These are phyloP conservation scores for Actinemys pallida DNA, from an alignment of 2,113 vertebrate species.

Conservation along the genomic window DNA sequence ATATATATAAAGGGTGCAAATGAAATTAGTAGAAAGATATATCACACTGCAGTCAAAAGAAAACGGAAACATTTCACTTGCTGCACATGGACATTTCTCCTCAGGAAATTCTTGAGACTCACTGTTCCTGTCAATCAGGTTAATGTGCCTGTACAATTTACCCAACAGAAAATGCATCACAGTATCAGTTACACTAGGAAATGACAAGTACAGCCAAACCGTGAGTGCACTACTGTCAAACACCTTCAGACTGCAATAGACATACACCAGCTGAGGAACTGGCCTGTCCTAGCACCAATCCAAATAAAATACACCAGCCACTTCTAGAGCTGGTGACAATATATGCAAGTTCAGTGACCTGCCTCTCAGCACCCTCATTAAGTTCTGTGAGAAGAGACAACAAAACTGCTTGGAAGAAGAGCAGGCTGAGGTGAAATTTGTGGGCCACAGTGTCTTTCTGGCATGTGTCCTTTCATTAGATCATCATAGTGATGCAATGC, in stretches of 20 bases:
- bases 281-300: neutral
- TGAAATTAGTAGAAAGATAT: neutral
- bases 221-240: neutral
- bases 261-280: neutral
- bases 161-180: conserved; percentile 55
- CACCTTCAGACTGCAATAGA: neutral
- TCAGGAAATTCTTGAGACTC: conserved; percentile 48
- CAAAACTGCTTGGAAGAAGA: neutral
- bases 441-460: neutral
- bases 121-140: conserved; percentile 25
- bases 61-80: neutral
- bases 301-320: neutral
- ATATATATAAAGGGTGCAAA: neutral
- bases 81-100: conserved; percentile 2
- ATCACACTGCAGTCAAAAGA: conserved; percentile 22
- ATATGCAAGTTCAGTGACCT: neutral
- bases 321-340: neutral
- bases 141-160: conserved; percentile 64
- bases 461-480: accelerated
- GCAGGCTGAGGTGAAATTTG: neutral
- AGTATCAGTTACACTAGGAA: conserved; percentile 27
- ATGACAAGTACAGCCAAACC: accelerated
- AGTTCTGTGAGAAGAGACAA: conserved; percentile 25
- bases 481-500: accelerated
- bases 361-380: neutral